phyloP scores from a whole-genome alignment of 1,140 invertebrate genomes.

The Drosophila pseudoobscura region DNA sequence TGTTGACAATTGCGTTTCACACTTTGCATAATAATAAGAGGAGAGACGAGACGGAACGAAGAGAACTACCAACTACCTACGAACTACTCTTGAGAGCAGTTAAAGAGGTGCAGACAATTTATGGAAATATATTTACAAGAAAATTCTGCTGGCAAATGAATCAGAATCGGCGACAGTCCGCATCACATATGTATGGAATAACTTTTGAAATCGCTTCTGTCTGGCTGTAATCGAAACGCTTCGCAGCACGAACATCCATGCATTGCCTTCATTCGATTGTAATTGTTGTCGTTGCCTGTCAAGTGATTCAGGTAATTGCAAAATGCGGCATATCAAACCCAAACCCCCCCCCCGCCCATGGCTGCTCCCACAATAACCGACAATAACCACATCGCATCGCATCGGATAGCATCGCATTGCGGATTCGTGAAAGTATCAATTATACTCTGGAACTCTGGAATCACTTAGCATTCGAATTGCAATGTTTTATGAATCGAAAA shows the following conservation, averaged over 20 bases:
- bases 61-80: not conserved
- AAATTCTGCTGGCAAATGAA: constrained; percentile 17
- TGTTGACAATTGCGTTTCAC: constrained; percentile 78
- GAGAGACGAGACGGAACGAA: constrained; percentile 1
- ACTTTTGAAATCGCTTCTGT: constrained; percentile 3
- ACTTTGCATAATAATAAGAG: constrained; percentile 75
- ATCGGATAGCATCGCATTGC: not conserved
- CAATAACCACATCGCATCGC: not conserved
- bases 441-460: no score
- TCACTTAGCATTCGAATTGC: constrained; percentile 14
- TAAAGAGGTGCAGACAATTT: constrained; percentile 28
- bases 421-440: constrained; percentile 9
- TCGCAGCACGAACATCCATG: constrained; percentile 51
- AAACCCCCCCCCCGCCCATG: not conserved
- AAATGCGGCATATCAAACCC: constrained; percentile 18
- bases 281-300: constrained; percentile 26
- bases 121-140: constrained; percentile 43
- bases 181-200: constrained; percentile 8
- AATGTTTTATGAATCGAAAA: not conserved
- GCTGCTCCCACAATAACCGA: constrained; percentile 14
- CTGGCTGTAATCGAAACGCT: constrained; percentile 33
- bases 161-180: constrained; percentile 1
- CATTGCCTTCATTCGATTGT: constrained; percentile 35
- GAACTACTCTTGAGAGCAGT: not conserved
- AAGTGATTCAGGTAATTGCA: constrained; percentile 50